Evolutionary conservation across 2,797 vertebrate genomes (phyloP).

Genomic region (Nothura maculosa): DNA sequence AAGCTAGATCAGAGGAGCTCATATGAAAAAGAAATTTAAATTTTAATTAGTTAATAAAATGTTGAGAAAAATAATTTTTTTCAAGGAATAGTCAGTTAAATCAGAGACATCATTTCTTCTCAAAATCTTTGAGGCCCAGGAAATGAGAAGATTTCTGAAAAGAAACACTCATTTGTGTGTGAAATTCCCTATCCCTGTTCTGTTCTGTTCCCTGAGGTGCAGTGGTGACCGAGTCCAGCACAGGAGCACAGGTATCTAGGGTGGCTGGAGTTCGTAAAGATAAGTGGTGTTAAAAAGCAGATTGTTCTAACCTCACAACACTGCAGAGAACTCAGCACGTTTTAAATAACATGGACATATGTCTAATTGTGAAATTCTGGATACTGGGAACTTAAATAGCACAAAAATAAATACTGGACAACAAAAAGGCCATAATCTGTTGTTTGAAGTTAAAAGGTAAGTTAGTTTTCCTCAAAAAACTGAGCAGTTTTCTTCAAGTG

Average conservation of each 20-base stretch:
- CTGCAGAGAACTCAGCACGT: not conserved
- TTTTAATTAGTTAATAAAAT: not conserved
- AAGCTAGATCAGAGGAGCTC: not conserved
- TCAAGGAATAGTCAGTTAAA: not conserved
- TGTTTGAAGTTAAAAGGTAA: not conserved
- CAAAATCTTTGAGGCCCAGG: not conserved
- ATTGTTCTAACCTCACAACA: not conserved
- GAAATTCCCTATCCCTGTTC: rapidly evolving
- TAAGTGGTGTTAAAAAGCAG: not conserved
- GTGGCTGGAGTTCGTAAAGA: not conserved
- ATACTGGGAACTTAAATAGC: not conserved
- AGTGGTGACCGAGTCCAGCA: not conserved
- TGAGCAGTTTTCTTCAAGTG: not conserved
- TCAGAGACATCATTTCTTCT: not conserved
- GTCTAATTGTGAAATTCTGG: not conserved
- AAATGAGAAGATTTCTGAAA: not conserved
- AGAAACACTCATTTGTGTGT: not conserved
- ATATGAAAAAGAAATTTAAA: not conserved
- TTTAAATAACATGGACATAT: not conserved
- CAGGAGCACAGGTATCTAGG: not conserved
- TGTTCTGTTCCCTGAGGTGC: not conserved
- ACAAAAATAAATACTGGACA: not conserved
- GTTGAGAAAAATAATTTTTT: not conserved
- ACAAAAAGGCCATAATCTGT: not conserved
- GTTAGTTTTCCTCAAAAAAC: not conserved